Evolutionary conservation across 2,797 vertebrate species (phyloP), one percentile per base, ranked within the genome.

Genomic region (Argya squamiceps): DNA sequence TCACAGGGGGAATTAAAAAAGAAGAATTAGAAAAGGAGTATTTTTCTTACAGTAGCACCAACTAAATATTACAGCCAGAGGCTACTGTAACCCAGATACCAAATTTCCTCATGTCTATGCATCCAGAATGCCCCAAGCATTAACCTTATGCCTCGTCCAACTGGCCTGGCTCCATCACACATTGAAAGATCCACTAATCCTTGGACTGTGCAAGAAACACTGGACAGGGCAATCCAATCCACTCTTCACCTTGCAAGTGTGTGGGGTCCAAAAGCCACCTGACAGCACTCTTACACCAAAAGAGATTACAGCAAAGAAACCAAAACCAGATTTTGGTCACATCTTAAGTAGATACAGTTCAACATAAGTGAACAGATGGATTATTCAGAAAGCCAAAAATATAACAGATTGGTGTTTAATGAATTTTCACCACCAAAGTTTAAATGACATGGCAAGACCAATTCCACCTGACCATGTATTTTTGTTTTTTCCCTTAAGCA

Each of bases 21-120:
- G 55, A 84, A 53, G n/a, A 47, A 60, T 8, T 10, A 52, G 21
- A 74, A 80, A 81, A 75, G 14, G 20, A 68, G 4, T 60, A 50
- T 69, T 89, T 91, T 86, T 83, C 75, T 82, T 85, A 77, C 44
- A 74, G 44, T 49, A 77, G n/a, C 58, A 56, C 32, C 56, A 84
- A 55, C 69, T 91, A 88, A 90, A 65, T 1, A 0, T 34, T 76
- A 59, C 59, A 73, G 82, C 82, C 6, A 12, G 65, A 86, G 52
- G 79, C 52, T 86, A 46, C 69, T 60, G 37, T 88, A 94, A 93
- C 79, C 82, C 70, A 92, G 79, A 81, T 78, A 88, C n/a, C 81
- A 37, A 55, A 89, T 84, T 94, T 81, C 44, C 69, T 76, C 30
- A 19, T 11, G 37, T 70, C 41, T 62, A 8, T 49, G 59, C 37